A percentile compares a stretch with the other conserved stretches of the same genome.
phyloP scores from a whole-genome alignment of 2,888 invertebrate genomes.

The Drosophila pseudotakahashii region DNA sequence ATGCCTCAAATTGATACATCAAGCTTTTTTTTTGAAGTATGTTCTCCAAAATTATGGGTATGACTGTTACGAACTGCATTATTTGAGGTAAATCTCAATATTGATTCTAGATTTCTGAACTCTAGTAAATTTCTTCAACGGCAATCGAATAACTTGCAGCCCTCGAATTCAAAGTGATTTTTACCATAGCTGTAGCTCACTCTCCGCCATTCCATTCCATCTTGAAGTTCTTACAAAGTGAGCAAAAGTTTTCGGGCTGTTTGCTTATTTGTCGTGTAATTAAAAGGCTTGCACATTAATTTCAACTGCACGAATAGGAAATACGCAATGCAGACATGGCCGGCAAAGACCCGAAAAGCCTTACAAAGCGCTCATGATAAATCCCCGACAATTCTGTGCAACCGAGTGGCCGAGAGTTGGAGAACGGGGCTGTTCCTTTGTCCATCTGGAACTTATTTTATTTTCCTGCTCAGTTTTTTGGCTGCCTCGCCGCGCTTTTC shows the following conservation, averaged over 20 bases:
- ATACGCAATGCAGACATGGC: conserved; percentile 67
- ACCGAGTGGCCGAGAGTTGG: conserved; percentile 21
- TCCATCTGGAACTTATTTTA: conserved; percentile 68
- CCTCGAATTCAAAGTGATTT: conserved; percentile 33
- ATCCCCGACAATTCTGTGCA: conserved; percentile 58
- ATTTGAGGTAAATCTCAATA: neutral
- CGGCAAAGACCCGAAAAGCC: conserved; percentile 39
- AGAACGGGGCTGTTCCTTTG: conserved; percentile 44
- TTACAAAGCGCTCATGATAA: conserved; percentile 65
- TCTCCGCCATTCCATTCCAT: conserved; percentile 20
- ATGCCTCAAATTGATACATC: too few species aligned
- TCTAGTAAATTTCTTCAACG: neutral
- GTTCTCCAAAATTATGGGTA: too few species aligned
- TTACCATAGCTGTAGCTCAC: conserved; percentile 8
- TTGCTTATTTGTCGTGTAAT: conserved; percentile 75
- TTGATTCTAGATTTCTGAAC: neutral
- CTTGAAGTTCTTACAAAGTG: conserved; percentile 41
- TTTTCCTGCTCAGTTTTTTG: conserved; percentile 60
- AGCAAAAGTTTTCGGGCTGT: conserved; percentile 64
- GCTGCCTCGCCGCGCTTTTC: conserved; percentile 44
- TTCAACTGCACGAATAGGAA: conserved; percentile 65
- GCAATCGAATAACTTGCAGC: conserved; percentile 5
- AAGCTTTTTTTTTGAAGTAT: too few species aligned
- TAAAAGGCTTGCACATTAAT: conserved; percentile 76
- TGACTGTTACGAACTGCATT: neutral